Conservation (phyloP, 2,113 vertebrate genomes). For the Heptranchias perlo region DNA sequence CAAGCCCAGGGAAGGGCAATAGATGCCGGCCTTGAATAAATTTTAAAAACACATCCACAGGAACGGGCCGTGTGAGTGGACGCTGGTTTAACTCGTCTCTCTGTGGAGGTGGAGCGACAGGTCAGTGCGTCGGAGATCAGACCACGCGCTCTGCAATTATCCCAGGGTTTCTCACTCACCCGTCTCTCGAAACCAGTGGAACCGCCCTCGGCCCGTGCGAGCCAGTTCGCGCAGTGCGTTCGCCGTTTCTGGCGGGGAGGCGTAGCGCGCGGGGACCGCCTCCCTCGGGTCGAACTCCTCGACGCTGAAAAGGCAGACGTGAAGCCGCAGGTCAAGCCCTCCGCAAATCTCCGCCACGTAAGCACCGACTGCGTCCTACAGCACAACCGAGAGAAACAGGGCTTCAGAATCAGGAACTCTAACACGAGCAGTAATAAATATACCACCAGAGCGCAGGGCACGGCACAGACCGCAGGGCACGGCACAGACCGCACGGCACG, state of each 20-base stretch:
- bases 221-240: conserved; percentile 50
- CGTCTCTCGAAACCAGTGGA: conserved; percentile 73
- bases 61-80: too few species aligned
- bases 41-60: too few species aligned
- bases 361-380: conserved; percentile 46
- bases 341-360: conserved; percentile 59
- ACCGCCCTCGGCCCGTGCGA: conserved; percentile 52
- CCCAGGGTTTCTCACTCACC: conserved; percentile 52
- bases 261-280: conserved; percentile 46
- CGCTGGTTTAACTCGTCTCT: neutral
- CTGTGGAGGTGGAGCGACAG: neutral
- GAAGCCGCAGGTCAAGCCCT: conserved; percentile 56
- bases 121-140: neutral
- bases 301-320: conserved; percentile 62
- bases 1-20: neutral
- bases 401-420: neutral
- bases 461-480: neutral
- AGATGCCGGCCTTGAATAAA: neutral
- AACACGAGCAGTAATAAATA: neutral
- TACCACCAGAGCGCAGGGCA: neutral
- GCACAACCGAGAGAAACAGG: neutral
- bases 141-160: neutral
- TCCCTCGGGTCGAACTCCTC: conserved; percentile 8
- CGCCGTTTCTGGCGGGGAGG: conserved; percentile 48
- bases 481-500: too few species aligned